Evolutionary conservation across 2,113 vertebrate genomes (phyloP), one percentile per base, ranked within the genome.

Genomic region (Platysteira castanea): DNA sequence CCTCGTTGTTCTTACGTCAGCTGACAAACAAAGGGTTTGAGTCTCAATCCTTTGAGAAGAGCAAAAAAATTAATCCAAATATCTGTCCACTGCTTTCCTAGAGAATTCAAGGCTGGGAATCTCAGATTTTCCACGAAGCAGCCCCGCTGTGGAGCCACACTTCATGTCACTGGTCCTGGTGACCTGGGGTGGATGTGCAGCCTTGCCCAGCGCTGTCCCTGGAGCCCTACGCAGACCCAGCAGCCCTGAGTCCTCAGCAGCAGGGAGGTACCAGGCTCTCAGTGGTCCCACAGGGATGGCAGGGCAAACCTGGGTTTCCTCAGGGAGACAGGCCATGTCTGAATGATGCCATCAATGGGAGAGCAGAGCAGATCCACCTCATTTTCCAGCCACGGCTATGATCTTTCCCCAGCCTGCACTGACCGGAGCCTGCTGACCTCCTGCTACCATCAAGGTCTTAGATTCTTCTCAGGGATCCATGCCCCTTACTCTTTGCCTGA

Each of bases 401-500:
- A 15, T 0, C 0, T n/a, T 69, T 70, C n/a, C 3, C 7, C 22
- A 11, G 10, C 30, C 57, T 35, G 35, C 24, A 4, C 28, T 33
- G 65, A 39, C 31, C 13, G 8, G 19, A 84, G 9, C 37, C 22
- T 42, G 3, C 37, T n/a, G 59, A 10, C 9, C 17, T 89, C 65
- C 24, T 23, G 13, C 14, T 75, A 2, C 15, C 0, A 4, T 10
- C 54, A 42, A 54, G 75, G 10, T 23, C 52, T 83, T 12, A 2
- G 31, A 13, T 0, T 2, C 20, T 46, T 53, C 22, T 8, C 2
- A 1, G 7, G 54, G 24, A 5, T 30, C 13, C 0, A 2, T 73
- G 19, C 17, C n/a, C 49, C 23, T 44, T 16, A 1, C 17, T 49
- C 9, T 50, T 86, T 47, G 65, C 57, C 69, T 47, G 23, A 4